phyloP scores from a whole-genome alignment of 2,888 invertebrate species.

The Oconnorella tubifera region DNA sequence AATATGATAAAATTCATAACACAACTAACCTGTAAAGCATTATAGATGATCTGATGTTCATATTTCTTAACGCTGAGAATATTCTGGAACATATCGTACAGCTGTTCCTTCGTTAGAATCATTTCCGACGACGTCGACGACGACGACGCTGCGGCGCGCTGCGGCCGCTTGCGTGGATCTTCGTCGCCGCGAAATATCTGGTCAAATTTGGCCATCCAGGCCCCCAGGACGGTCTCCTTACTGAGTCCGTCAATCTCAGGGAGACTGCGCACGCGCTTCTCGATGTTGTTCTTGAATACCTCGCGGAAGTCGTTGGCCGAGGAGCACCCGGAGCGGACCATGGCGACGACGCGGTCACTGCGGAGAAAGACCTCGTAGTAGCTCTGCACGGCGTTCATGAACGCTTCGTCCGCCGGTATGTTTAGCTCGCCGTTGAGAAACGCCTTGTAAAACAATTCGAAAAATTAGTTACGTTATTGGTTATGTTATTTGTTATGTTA shows the following conservation, averaged over 20 bases:
- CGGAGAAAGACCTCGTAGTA: conserved; percentile 79
- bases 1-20: too few relatives aligned
- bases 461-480: too few relatives aligned
- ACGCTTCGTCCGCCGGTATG: conserved; percentile 65
- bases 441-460: conserved; percentile 62
- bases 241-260: conserved; percentile 99
- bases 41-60: conserved; percentile 97
- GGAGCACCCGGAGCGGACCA: conserved; percentile 91
- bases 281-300: conserved; percentile 95
- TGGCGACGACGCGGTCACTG: conserved; percentile 79
- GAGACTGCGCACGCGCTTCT: conserved; percentile 85
- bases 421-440: conserved; percentile 92
- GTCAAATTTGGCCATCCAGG: conserved; percentile 98
- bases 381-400: conserved; percentile 96
- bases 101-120: conserved; percentile 95
- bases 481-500: too few relatives aligned
- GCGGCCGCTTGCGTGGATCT: conserved; percentile 58
- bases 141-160: conserved; percentile 61
- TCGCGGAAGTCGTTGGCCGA: conserved; percentile 64
- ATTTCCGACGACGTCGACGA: conserved; percentile 63
- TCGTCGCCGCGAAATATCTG: conserved; percentile 75
- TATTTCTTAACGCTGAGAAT: conserved; percentile 98
- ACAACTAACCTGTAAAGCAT: conserved; percentile 92
- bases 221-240: conserved; percentile 96
- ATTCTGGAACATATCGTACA: conserved; percentile 99